Evolutionary conservation across 2,797 vertebrate species (phyloP).

Genomic region (Toxotes lorentzi): DNA sequence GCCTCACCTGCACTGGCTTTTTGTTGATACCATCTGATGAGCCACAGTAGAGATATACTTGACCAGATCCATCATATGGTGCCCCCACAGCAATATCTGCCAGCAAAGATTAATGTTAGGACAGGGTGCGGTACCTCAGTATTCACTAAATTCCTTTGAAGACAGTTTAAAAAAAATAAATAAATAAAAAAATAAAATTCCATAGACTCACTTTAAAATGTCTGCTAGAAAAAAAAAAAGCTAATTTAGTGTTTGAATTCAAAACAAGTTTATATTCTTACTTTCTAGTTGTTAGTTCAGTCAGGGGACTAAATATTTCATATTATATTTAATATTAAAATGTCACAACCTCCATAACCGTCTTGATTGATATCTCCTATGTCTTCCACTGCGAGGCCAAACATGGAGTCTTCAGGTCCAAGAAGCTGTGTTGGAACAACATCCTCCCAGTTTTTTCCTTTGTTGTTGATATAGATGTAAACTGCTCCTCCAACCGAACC

Average conservation of each 20-base stretch:
- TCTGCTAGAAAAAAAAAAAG: neutral
- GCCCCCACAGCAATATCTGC: slow-evolving; percentile 95
- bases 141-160: neutral
- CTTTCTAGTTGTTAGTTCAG: neutral
- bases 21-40: slow-evolving; percentile 85
- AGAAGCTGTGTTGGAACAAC: slow-evolving; percentile 84
- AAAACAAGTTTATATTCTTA: neutral
- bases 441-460: slow-evolving; percentile 84
- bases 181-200: too few relatives aligned
- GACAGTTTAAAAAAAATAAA: neutral
- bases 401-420: slow-evolving; percentile 92
- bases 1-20: slow-evolving; percentile 88
- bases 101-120: neutral
- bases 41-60: slow-evolving; percentile 93
- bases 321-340: slow-evolving; percentile 10
- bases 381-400: slow-evolving; percentile 92
- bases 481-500: slow-evolving; percentile 90
- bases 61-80: slow-evolving; percentile 89
- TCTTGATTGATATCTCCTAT: slow-evolving; percentile 94
- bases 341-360: slow-evolving; percentile 86
- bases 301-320: neutral
- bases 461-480: slow-evolving; percentile 91
- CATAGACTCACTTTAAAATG: too few relatives aligned
- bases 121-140: too few relatives aligned
- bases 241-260: neutral